Base-by-base conservation (phyloP, 2,113 vertebrate species). In the Phocoena sinus region DNA sequence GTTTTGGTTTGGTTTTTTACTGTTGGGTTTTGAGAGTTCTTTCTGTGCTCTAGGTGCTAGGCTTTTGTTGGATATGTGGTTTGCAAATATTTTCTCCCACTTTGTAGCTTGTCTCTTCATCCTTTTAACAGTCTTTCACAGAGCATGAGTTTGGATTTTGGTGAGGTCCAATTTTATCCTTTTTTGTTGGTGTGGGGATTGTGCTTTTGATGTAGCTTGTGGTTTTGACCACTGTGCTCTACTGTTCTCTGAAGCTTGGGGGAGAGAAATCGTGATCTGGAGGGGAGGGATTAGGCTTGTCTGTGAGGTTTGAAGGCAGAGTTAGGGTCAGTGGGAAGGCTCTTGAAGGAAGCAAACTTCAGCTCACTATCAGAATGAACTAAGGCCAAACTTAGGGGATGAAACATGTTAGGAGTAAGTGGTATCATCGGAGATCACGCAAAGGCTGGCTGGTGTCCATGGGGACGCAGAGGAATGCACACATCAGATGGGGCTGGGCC, bases 11-110 rank as follows among this genome's bases (percentile, higher is more conserved):
- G 28, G 25, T 21, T 41, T 95, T 33, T 84, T 60, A 58, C 88
- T 89, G 14, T 47, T 84, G 84, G 50, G 36, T 96, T 95, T 90
- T n/a, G 41, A 76, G 85, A 63, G 10, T 53, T 89, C 50, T 87
- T 89, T 33, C 20, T 65, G 20, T n/a, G 41, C 25, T 89, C 26
- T 79, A 31, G 41, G 47, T 62, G 41, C 74, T n/a, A 81, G 47
- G 38, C 38, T 56, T 94, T 84, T 84, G n/a, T 71, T 47, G 63
- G 53, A 33, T 36, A 44, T 31, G 71, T 41, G 60, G 76, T 83
- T 97, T 73, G 56, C 41, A 81, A 65, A 92, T 60, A 18, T 41
- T 44, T 83, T 82, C 93, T 85, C 53, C 31, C 8, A 47, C 38
- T 38, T 14, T 33, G 11, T 83, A 68, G 41, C 20, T 70, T 33